phyloP scores from a whole-genome alignment of 2,888 invertebrate species.

The Diplazon laetatorius region DNA sequence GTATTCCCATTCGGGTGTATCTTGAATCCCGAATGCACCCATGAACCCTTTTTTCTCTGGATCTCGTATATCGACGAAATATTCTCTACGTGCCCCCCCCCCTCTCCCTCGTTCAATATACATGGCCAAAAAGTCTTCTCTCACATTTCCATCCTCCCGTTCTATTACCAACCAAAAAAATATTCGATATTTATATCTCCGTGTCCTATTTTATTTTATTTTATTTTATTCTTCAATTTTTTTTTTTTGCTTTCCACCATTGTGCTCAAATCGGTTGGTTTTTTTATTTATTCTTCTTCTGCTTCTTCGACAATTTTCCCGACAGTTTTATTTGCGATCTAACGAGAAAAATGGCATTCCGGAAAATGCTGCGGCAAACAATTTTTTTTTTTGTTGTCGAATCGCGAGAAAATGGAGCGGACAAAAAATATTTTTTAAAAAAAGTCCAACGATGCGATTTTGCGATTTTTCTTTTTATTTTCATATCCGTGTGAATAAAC shows the following conservation, averaged over 20 bases:
- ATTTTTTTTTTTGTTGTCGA: no score
- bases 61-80: conserved; percentile 11
- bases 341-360: background rate
- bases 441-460: background rate
- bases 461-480: conserved; percentile 17
- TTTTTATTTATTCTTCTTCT: no score
- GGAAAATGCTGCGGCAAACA: background rate
- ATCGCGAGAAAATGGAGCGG: background rate
- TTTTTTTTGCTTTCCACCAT: no score
- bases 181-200: background rate
- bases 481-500: background rate
- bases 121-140: background rate
- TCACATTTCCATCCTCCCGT: background rate
- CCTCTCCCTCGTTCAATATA: background rate
- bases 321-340: background rate
- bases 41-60: background rate
- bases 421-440: no score
- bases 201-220: background rate
- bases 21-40: conserved; percentile 18
- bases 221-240: background rate
- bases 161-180: background rate
- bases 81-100: conserved; percentile 11
- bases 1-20: conserved; percentile 3
- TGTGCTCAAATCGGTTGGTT: background rate
- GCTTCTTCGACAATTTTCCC: no score